Evolutionary conservation across 2,113 vertebrate species (phyloP), one percentile per base, ranked within the genome.

Genomic region (Dinomys branickii): DNA sequence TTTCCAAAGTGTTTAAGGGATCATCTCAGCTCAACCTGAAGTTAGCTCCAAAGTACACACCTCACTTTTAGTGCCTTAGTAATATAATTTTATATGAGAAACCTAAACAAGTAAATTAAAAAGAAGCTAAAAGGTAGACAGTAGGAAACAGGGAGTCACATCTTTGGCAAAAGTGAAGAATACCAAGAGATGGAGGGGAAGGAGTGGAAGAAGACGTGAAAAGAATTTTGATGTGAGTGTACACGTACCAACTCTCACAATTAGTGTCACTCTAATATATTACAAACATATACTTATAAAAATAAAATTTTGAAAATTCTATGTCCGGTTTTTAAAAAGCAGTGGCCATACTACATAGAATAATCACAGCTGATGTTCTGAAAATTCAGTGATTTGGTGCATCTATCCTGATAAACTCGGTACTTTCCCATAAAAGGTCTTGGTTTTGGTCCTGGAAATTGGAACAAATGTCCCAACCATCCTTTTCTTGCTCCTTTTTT

Each of bases 21-120:
- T 52, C 41, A 22, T 65, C 61, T 97, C 30, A 95, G 54, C 81
- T 73, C n/a, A 93, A 85, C 71, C 88, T 96, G 94, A 89, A 67
- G 95, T 82, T 88, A 86, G 92, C 77, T 33, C 41, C 85, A 95
- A 95, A 69, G 73, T 61, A n/a, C 88, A 19, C 61, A 80, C 75
- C 93, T 94, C 47, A 97, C 67, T 81, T 85, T 91, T 93, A 92
- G 65, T 8, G 75, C 41, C 41, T 20, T 77, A 85, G n/a, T 95
- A 97, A 92, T 8, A 95, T 0, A 28, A 59, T 95, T 97, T 93
- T 50, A 33, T 50, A 33, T 50, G 2, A 33, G 26, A 50, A 50
- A 78, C 6, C 28, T 50, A 78, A 78, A 30, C 44, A 75, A 75
- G 26, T 50, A 50, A 77, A 47, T 30, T 77, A 16, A 73, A 73